Evolutionary conservation across 53 echinoderm and acorn worm genomes (phyloP).

Genomic region (Temnopleurus reevesii): DNA sequence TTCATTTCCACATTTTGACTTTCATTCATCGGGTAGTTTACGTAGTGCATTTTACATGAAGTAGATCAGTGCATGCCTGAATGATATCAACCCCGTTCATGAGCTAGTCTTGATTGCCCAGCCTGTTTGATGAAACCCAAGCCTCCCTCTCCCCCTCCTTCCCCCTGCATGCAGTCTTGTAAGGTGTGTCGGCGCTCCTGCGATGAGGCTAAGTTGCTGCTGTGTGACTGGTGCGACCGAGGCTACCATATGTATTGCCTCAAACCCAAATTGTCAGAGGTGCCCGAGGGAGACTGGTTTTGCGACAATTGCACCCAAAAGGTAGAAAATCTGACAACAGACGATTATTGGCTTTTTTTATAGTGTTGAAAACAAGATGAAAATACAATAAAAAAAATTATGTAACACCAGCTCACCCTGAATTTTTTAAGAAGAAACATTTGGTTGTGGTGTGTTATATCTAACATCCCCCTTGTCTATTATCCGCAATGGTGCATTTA

Average conservation of each 20-base stretch:
- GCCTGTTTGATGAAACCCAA: conserved; percentile 40
- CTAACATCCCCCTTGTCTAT: too few relatives aligned
- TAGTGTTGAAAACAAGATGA: background rate
- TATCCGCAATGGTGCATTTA: too few relatives aligned
- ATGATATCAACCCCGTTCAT: background rate
- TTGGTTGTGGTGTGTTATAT: too few relatives aligned
- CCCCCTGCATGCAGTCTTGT: conserved; percentile 83
- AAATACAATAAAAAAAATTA: background rate
- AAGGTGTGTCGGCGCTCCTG: conserved; percentile 89
- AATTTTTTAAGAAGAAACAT: too few relatives aligned
- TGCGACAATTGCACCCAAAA: conserved; percentile 90
- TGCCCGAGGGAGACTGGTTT: conserved; percentile 96
- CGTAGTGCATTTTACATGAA: background rate
- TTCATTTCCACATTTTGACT: background rate
- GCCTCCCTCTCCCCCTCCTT: conserved; percentile 42
- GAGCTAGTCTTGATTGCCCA: conserved; percentile 43
- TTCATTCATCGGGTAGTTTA: background rate
- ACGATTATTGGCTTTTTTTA: conserved; percentile 1
- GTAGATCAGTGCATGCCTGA: conserved; percentile 36
- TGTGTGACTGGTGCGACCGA: conserved; percentile 99
- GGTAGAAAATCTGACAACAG: conserved; percentile 61
- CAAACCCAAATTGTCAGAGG: conserved; percentile 80
- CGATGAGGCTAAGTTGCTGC: conserved; percentile 89
- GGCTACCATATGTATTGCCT: conserved; percentile 99
- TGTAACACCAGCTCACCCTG: background rate